These are phyloP conservation scores for Psephotus haematonotus DNA, from an alignment of 2,113 vertebrate species.

Conservation along the genomic window DNA sequence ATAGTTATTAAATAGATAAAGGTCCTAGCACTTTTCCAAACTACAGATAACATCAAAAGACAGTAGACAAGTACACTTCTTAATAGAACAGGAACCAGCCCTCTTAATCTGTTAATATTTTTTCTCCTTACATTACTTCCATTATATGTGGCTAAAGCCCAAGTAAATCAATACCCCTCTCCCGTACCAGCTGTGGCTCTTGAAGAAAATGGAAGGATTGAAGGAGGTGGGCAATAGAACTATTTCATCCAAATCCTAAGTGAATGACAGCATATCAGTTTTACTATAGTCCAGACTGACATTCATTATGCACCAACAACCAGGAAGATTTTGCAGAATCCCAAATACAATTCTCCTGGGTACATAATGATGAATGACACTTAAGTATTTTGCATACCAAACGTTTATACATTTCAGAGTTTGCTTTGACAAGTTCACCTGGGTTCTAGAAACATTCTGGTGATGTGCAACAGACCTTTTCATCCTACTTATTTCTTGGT, in stretches of 20 bases:
- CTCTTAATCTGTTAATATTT: background rate
- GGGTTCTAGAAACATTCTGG: background rate
- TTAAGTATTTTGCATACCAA: background rate
- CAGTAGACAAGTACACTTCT: background rate
- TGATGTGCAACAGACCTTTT: background rate
- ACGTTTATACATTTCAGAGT: background rate
- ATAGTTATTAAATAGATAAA: background rate
- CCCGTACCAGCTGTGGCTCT: background rate
- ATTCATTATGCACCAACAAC: background rate
- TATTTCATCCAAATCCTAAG: background rate
- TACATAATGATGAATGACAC: background rate
- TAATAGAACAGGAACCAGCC: background rate
- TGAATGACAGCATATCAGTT: background rate
- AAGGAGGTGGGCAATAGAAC: background rate
- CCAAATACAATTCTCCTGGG: background rate
- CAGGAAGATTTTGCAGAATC: background rate
- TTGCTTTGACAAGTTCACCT: background rate
- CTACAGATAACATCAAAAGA: background rate
- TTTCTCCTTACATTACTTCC: background rate
- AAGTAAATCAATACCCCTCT: background rate
- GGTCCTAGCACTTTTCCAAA: background rate
- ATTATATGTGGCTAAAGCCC: background rate
- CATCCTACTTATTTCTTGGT: background rate
- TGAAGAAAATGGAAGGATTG: background rate
- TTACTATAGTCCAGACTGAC: background rate